Evolutionary conservation across 2,113 vertebrate species (phyloP).

Genomic region (Oryzias curvinotus): DNA sequence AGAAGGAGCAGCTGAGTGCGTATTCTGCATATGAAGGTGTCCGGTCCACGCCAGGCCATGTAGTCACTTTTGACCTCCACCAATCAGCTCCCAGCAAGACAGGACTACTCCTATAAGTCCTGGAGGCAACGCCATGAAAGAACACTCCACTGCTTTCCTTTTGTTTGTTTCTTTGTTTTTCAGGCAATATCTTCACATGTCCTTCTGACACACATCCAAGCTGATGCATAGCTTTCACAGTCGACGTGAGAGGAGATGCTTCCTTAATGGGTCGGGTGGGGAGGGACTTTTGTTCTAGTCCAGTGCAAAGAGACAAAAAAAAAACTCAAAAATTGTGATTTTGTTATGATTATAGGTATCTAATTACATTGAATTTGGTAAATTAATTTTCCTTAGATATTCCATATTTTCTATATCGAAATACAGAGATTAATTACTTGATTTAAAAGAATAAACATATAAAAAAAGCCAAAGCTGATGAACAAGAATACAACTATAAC

Average conservation of each 20-base stretch:
- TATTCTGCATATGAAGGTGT: constrained; percentile 44
- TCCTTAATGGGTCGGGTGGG: constrained; percentile 39
- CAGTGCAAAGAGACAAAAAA: constrained; percentile 53
- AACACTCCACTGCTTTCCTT: constrained; percentile 64
- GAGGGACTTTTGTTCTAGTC: constrained; percentile 52
- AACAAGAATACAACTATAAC: constrained; percentile 82
- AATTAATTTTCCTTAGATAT: constrained; percentile 90
- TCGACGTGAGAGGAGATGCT: constrained; percentile 32
- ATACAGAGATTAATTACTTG: constrained; percentile 79
- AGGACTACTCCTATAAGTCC: constrained; percentile 54
- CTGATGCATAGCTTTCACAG: constrained; percentile 43
- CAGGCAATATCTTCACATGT: constrained; percentile 57
- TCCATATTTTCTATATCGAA: constrained; percentile 87
- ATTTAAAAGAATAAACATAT: constrained; percentile 66
- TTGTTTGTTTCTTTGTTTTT: constrained; percentile 42
- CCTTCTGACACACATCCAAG: constrained; percentile 61
- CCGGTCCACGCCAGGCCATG: constrained; percentile 31
- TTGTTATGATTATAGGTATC: constrained; percentile 83
- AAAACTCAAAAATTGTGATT: constrained; percentile 78
- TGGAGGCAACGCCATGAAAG: constrained; percentile 58
- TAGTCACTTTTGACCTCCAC: constrained; percentile 44
- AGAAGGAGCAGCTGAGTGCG: constrained; percentile 37
- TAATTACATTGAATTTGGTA: constrained; percentile 83
- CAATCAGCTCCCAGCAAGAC: constrained; percentile 44
- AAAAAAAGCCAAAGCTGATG: constrained; percentile 88